Percentiles rank a stretch among this genome's conserved stretches.
Evolutionary conservation across 2,888 invertebrate genomes (phyloP).

Genomic region (Lordiphosa andalusiaca): DNA sequence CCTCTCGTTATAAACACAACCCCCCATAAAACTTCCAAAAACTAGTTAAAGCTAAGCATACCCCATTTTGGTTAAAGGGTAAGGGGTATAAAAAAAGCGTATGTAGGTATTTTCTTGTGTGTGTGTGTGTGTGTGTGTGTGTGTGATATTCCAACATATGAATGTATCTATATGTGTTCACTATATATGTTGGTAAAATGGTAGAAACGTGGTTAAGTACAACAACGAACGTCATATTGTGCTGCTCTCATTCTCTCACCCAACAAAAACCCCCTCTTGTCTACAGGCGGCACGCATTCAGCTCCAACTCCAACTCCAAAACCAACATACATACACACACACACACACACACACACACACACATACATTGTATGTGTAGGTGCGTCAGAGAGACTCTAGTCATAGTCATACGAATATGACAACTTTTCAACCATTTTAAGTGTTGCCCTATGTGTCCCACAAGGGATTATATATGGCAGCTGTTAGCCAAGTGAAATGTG

Average conservation of each 20-base stretch:
- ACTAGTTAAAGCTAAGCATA: not conserved
- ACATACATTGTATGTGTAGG: conserved; percentile 1
- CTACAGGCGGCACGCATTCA: conserved; percentile 14
- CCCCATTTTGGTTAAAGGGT: not conserved
- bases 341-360: too few species aligned
- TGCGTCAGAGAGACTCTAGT: conserved; percentile 6
- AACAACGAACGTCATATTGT: conserved; percentile 23
- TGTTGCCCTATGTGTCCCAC: conserved; percentile 15
- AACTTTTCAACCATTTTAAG: conserved; percentile 24
- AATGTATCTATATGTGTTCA: conserved; percentile 12
- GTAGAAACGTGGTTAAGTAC: conserved; percentile 24
- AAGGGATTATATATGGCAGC: conserved; percentile 11
- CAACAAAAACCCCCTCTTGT: conserved; percentile 4
- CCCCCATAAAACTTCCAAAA: too few species aligned
- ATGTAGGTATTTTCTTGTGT: not conserved
- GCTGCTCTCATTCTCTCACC: conserved; percentile 14
- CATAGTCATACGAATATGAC: conserved; percentile 4
- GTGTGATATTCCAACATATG: not conserved
- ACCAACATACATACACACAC: not conserved
- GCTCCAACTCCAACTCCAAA: conserved; percentile 1
- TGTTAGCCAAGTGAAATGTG: conserved; percentile 8
- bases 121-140: not conserved
- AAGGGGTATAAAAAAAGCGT: conserved; percentile 9
- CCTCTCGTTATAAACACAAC: too few species aligned
- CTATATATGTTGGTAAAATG: conserved; percentile 13